Percentiles rank a stretch among this genome's conserved stretches.
phyloP scores from a whole-genome alignment of 2,797 vertebrate species.

The Xyrichtys novacula region DNA sequence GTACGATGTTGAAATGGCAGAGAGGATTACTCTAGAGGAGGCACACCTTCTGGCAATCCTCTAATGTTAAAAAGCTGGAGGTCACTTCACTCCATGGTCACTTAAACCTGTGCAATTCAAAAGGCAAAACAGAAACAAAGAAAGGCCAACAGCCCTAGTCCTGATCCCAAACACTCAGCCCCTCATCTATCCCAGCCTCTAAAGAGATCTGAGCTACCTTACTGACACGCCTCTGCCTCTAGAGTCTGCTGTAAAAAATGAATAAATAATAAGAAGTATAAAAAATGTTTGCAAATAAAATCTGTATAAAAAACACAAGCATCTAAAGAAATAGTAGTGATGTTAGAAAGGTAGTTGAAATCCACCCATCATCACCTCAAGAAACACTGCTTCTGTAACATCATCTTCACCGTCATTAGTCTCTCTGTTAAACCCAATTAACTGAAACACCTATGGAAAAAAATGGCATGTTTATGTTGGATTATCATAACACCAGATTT shows the following conservation, averaged over 20 bases:
- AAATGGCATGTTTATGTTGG: conserved; percentile 33
- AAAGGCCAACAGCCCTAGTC: conserved; percentile 68
- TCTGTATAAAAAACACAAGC: conserved; percentile 67
- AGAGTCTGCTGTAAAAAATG: conserved; percentile 53
- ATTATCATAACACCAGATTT: conserved; percentile 43
- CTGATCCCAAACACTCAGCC: conserved; percentile 45
- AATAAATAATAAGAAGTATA: conserved; percentile 71
- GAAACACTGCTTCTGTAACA: conserved; percentile 26
- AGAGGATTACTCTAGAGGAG: conserved; percentile 32
- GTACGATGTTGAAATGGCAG: conserved; percentile 7
- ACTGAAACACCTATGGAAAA: conserved; percentile 39
- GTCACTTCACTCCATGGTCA: conserved; percentile 79
- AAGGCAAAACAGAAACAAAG: conserved; percentile 61
- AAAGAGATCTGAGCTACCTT: conserved; percentile 43
- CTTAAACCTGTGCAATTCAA: conserved; percentile 85
- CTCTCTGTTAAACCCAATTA: conserved; percentile 42
- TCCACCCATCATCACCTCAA: conserved; percentile 57
- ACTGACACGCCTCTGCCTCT: conserved; percentile 53
- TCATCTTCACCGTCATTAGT: conserved; percentile 58
- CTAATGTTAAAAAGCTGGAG: conserved; percentile 44
- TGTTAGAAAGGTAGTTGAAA: conserved; percentile 59
- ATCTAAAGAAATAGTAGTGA: conserved; percentile 63
- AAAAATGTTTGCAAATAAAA: conserved; percentile 71
- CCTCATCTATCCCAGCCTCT: conserved; percentile 32
- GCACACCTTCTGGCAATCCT: conserved; percentile 33